A percentile compares a stretch with the other conserved stretches of the same genome.
Conservation (phyloP, 2,113 vertebrate species). For the Clarias batrachus region DNA sequence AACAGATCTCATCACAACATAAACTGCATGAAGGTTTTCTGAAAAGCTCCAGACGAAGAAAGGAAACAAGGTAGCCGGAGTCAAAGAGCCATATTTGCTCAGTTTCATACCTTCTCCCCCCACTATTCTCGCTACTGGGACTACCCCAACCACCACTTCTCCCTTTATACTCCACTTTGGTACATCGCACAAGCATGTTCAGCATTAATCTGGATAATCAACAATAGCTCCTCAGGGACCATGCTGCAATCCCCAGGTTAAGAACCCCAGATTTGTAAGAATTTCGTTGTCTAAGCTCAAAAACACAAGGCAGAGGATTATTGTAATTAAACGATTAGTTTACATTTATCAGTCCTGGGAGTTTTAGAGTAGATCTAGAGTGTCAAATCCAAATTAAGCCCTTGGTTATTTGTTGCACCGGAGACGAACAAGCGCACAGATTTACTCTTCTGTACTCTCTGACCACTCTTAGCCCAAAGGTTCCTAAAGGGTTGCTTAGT, state of each 20-base stretch:
- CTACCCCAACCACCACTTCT: background rate
- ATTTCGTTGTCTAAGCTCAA: background rate
- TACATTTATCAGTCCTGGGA: background rate
- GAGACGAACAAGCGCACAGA: background rate
- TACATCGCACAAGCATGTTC: background rate
- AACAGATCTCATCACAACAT: constrained; percentile 12
- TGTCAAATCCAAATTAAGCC: background rate
- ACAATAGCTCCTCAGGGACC: background rate
- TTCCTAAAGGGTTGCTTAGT: background rate
- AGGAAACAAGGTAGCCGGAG: background rate
- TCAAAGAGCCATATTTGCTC: constrained; percentile 2
- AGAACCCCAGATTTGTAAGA: background rate
- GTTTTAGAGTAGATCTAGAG: background rate
- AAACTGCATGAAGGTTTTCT: background rate
- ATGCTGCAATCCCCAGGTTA: background rate
- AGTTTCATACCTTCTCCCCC: background rate
- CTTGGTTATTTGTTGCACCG: background rate
- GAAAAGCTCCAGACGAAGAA: constrained; percentile 38
- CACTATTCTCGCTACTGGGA: background rate
- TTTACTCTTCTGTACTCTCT: background rate
- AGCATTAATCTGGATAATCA: background rate
- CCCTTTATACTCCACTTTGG: background rate
- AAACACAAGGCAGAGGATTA: background rate
- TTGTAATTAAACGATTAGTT: background rate
- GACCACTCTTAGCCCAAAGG: background rate